Evolutionary conservation across 2,797 vertebrate genomes (phyloP), one percentile per base, ranked within the genome.

Genomic region (Sebastes minor): DNA sequence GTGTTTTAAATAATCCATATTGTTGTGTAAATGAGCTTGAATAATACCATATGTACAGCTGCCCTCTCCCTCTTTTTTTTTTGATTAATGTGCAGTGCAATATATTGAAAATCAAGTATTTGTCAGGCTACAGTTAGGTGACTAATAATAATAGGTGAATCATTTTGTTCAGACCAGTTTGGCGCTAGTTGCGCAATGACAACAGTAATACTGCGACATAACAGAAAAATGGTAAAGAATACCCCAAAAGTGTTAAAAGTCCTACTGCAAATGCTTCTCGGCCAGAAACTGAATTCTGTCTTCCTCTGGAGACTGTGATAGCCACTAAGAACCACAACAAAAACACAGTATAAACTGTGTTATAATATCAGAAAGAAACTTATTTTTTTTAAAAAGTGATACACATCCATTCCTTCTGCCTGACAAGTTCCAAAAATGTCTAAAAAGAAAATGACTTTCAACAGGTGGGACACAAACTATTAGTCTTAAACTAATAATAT

Each of bases 21-120:
- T 71, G 78, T 83, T 84, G 69, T 74, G 70, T 66, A 81, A 86
- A 76, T 73, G 27, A 84, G 78, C 69, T 80, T 49, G 71, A 70
- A n/a, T 72, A 81, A 76, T 71, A 61, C 32, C n/a, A 52, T 71
- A 77, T 33, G 30, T 70, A 69, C 70, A 74, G 38, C 70, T 84
- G 65, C 66, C 33, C 33, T 38, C 53, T 64, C 46, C 4, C 9
- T 63, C 33, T 2, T n/a, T 13, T 12, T 74, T 12, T 14, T 75
- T 71, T 14, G n/a, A 22, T 13, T 28, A 8, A 30, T 57, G 30
- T 32, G 32, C 27, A 61, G 35, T 63, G 38, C 30, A 62, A 4
- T 22, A 6, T 70, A 30, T 72, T n/a, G 22, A 55, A 65, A 30
- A 63, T 55, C 5, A 18, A 23, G 3, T 53, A 62, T 59, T 10